These are phyloP conservation scores for Trichomalopsis sarcophagae DNA, from an alignment of 1,140 invertebrate genomes.

Conservation along the genomic window DNA sequence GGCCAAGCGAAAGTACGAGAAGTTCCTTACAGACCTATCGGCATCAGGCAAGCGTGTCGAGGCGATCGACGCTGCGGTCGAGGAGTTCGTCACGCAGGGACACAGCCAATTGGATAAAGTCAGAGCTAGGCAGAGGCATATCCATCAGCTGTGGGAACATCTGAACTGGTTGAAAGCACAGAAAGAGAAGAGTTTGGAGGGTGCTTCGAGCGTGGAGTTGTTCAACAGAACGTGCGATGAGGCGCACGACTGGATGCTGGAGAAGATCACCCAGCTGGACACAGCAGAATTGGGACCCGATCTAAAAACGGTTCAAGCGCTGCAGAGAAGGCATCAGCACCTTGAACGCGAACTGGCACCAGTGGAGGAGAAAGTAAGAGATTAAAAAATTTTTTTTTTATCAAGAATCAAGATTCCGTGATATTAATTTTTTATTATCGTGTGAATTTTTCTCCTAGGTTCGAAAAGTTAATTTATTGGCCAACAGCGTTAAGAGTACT, in stretches of 20 bases:
- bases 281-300: constrained; percentile 87
- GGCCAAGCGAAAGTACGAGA: constrained; percentile 96
- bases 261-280: constrained; percentile 92
- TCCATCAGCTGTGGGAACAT: constrained; percentile 91
- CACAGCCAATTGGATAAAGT: constrained; percentile 93
- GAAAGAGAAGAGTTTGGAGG: constrained; percentile 93
- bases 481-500: constrained; percentile 88
- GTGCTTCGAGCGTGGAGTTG: constrained; percentile 93
- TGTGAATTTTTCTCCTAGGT: constrained; percentile 58
- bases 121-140: constrained; percentile 86
- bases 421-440: constrained; percentile 17
- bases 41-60: constrained; percentile 93
- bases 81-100: constrained; percentile 89
- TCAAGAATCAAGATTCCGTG: neutral
- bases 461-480: constrained; percentile 84
- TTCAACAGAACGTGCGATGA: constrained; percentile 96
- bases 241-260: constrained; percentile 94
- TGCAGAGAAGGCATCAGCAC: constrained; percentile 92
- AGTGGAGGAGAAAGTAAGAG: constrained; percentile 88
- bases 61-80: constrained; percentile 90
- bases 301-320: constrained; percentile 91
- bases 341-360: constrained; percentile 92
- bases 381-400: neutral
- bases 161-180: constrained; percentile 91
- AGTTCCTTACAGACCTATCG: constrained; percentile 95